Conservation (phyloP, 2,888 invertebrate genomes). For the Chrysolina oricalcia region DNA sequence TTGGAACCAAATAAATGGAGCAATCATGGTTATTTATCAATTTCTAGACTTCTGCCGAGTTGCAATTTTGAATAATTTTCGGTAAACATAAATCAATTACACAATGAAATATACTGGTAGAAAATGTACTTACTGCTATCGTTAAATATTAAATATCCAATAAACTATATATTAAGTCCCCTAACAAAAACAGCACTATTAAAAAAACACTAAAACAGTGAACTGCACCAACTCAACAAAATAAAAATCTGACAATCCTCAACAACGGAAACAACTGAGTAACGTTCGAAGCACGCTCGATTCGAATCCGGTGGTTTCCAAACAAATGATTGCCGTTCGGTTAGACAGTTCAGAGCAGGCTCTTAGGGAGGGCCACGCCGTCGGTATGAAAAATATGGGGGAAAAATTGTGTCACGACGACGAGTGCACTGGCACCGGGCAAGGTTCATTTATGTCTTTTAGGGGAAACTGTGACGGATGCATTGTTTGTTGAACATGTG, state of each 20-base stretch:
- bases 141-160: conserved; percentile 24
- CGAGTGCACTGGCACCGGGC: conserved; percentile 22
- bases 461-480: conserved; percentile 36
- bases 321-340: conserved; percentile 31
- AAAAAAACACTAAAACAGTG: conserved; percentile 7
- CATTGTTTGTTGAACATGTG: conserved; percentile 25
- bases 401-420: conserved; percentile 30
- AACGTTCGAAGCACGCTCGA: conserved; percentile 31
- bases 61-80: not conserved
- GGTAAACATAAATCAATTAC: not conserved
- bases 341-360: conserved; percentile 25
- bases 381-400: conserved; percentile 22
- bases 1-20: too few species aligned
- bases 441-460: conserved; percentile 26
- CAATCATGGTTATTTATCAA: too few species aligned
- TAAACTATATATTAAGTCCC: conserved; percentile 14
- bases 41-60: not conserved
- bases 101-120: not conserved
- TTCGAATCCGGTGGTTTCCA: conserved; percentile 33
- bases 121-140: conserved; percentile 5
- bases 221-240: conserved; percentile 13
- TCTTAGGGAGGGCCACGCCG: conserved; percentile 13
- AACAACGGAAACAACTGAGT: conserved; percentile 27
- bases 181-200: conserved; percentile 11
- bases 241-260: conserved; percentile 23